Evolutionary conservation across 2,888 invertebrate genomes (phyloP), one percentile per base, ranked within the genome.

Genomic region (Xestia ashworthii): DNA sequence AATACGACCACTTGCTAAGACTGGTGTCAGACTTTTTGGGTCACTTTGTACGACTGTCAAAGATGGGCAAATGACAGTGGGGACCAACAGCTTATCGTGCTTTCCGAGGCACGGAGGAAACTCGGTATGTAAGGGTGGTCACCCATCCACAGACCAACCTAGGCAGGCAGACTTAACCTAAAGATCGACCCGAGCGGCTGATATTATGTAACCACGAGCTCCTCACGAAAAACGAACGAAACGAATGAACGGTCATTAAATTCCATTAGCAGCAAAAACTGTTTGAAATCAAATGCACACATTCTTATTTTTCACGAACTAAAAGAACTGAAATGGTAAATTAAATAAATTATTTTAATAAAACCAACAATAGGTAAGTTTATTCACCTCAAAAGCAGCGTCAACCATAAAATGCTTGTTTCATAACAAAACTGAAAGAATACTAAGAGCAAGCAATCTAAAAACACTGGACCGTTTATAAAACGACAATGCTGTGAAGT

Each of bases 401-500:
- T 38, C 32, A 25, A 1, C 12, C n/a, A 78, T 70, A 78, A 78
- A 83, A 71, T 38, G 16, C 58, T 68, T 19, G 19, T 80, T 68
- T 71, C 60, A 72, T 65, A 32, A 68, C 14, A 64, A 50, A 83
- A 58, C 32, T 16, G 66, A 67, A 78, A 38, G n/a, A 60, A 64
- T 32, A 64, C 50, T 60, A 66, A 22, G 74, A 73, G 65, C 72
- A 84, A 76, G 74, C 69, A 80, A 86, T 84, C 46, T 76, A 74
- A 82, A 76, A 80, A 86, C 66, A 75, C 62, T 50, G 60, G 50
- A 74, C 48, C 76, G 71, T 80, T 84, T 86, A 80, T 71, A 65
- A 78, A 58, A 86, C 68, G 62, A 78, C 79, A 78, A 53, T 78
- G 32, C 79, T 83, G 74, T 83, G 55, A 83, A 86, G 74, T 78